Base-by-base conservation (phyloP, 2,888 invertebrate species). In the Kuschelorhynchus macadamiae region DNA sequence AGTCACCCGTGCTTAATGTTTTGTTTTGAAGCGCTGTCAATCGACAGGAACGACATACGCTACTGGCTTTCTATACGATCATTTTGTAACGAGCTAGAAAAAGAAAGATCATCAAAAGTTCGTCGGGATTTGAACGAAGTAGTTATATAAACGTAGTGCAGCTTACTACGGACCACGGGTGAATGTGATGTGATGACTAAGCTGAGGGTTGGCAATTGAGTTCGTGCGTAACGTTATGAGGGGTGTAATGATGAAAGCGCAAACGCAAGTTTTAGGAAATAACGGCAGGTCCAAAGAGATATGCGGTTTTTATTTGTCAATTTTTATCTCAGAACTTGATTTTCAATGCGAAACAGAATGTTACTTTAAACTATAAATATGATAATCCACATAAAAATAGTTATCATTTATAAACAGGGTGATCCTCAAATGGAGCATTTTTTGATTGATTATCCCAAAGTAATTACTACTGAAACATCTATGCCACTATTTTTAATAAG, bases 1-100 rank as follows among this genome's bases (percentile, higher is more conserved):
- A 60, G 49, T 50, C 49, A 47, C 47, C 59, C 47, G 47, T 36
- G 47, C 12, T 36, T 21, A 62, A 62, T 53, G 53, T 53, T 53
- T 32, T 41, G 14, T 44, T 39, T 44, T 32, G 56, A 56, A 32
- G 39, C 1, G 9, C 56, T 14, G 14, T 41, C 25, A 14, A 5
- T 8, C 25, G 4, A 50, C 4, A 32, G 1, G 9, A 21, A 36
- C 18, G 7, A 25, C 25, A 7, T 5, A 25, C 4, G 25, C 25
- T 7, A 7, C 25, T 3, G 4, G 3, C 25, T 25, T 25, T 25
- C 25, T 25, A 25, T 25, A n/a, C n/a, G n/a, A n/a, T n/a, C n/a
- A n/a, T n/a, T n/a, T 25, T 25, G 25, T 39, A 39, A 16, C 20
- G 41, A 7, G 39, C 11, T 39, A 14, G 41, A 39, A 55, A n/a